Conservation (phyloP, 2,888 invertebrate species). For the Eustalomyia histrio region DNA sequence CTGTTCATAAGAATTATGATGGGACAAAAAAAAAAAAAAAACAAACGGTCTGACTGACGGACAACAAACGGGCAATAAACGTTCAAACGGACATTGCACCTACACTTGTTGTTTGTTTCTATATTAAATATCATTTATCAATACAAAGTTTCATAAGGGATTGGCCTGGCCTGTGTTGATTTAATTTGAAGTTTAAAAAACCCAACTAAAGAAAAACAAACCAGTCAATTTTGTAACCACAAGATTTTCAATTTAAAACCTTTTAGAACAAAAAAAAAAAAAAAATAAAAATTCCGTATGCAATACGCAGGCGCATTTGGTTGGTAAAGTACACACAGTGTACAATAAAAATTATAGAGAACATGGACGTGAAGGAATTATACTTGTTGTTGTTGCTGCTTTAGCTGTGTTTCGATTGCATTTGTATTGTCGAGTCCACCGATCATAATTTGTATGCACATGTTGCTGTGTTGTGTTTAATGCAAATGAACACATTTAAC, state of each 20-base stretch:
- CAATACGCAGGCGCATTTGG: slow-evolving; percentile 56
- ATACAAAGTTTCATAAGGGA: slow-evolving; percentile 56
- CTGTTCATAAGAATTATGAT: slow-evolving; percentile 50
- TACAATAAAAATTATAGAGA: slow-evolving; percentile 38
- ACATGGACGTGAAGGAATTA: slow-evolving; percentile 64
- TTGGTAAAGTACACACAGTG: slow-evolving; percentile 35
- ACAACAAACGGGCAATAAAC: slow-evolving; percentile 30
- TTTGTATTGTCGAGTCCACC: slow-evolving; percentile 54
- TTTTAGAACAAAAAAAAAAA: slow-evolving; percentile 59
- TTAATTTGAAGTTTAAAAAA: slow-evolving; percentile 38
- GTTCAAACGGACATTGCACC: slow-evolving; percentile 65
- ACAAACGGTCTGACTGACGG: slow-evolving; percentile 60
- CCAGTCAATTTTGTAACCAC: slow-evolving; percentile 53
- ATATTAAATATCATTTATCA: slow-evolving; percentile 7
- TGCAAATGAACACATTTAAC: slow-evolving; percentile 65
- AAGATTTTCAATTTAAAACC: slow-evolving; percentile 30
- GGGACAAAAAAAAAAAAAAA: slow-evolving; percentile 54
- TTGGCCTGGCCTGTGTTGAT: slow-evolving; percentile 54
- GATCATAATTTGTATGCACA: slow-evolving; percentile 65
- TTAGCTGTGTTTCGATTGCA: slow-evolving; percentile 29
- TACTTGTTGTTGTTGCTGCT: slow-evolving; percentile 27
- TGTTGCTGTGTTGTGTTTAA: slow-evolving; percentile 59
- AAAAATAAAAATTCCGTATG: slow-evolving; percentile 59
- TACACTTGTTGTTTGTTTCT: slow-evolving; percentile 56
- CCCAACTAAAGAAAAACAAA: slow-evolving; percentile 41